A percentile compares a stretch with the other conserved stretches of the same genome.
Conservation (phyloP, 2,797 vertebrate genomes). For the Hypotaenidia philippensis region DNA sequence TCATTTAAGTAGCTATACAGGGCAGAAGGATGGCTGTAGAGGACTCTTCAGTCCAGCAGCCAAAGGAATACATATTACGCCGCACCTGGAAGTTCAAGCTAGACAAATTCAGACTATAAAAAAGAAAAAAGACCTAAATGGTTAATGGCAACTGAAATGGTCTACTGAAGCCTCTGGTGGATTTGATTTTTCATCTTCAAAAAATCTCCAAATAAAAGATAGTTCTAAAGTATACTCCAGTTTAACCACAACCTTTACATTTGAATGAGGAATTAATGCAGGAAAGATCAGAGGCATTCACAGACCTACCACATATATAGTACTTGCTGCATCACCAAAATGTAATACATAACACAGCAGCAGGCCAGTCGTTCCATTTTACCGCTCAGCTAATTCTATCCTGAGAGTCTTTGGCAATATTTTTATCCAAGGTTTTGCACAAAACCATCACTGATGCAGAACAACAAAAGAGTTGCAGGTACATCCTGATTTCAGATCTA, state of each 20-base stretch:
- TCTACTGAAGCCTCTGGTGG: background rate
- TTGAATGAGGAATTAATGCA: slow-evolving; percentile 31
- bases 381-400: background rate
- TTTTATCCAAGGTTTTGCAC: background rate
- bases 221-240: background rate
- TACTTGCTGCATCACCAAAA: background rate
- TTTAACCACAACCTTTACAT: background rate
- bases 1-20: background rate
- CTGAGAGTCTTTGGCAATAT: background rate
- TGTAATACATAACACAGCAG: background rate
- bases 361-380: background rate
- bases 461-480: background rate
- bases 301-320: background rate
- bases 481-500: background rate
- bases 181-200: background rate
- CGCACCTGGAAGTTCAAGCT: background rate
- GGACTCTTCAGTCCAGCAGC: background rate
- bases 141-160: background rate
- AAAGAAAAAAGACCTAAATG: background rate
- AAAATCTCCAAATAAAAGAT: background rate
- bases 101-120: background rate
- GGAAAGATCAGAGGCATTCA: background rate
- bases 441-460: background rate
- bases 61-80: background rate
- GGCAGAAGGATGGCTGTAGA: background rate